Evolutionary conservation across 2,113 vertebrate genomes (phyloP).

Genomic region (Otus sunia): DNA sequence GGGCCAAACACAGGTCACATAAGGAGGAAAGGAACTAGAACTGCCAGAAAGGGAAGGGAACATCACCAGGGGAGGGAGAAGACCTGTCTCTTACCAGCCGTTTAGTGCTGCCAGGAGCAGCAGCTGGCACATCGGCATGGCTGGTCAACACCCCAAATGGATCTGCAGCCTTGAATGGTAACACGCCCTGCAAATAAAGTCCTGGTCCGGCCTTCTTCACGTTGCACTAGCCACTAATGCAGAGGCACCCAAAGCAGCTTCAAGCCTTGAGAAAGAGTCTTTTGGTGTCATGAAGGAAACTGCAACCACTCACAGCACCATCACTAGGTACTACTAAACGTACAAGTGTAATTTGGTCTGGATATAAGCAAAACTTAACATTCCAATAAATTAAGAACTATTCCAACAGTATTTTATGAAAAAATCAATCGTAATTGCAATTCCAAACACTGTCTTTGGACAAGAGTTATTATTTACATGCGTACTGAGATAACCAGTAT

Average conservation of each 20-base stretch:
- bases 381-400: neutral
- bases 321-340: neutral
- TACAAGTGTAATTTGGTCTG: neutral
- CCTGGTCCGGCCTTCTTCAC: neutral
- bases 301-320: neutral
- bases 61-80: neutral
- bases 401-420: neutral
- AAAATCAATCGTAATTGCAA: constrained; percentile 23
- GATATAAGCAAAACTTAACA: neutral
- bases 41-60: neutral
- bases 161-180: neutral
- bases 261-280: neutral
- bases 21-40: neutral
- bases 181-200: neutral
- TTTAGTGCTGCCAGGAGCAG: neutral
- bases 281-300: neutral
- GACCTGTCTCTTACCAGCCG: neutral
- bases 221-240: accelerated
- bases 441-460: neutral
- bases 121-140: neutral
- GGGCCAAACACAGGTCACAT: neutral
- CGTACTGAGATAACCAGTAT: neutral
- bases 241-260: neutral
- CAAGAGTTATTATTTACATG: neutral
- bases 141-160: neutral